Conservation (phyloP, 2,113 vertebrate genomes). For the Lepisosteus oculatus region DNA sequence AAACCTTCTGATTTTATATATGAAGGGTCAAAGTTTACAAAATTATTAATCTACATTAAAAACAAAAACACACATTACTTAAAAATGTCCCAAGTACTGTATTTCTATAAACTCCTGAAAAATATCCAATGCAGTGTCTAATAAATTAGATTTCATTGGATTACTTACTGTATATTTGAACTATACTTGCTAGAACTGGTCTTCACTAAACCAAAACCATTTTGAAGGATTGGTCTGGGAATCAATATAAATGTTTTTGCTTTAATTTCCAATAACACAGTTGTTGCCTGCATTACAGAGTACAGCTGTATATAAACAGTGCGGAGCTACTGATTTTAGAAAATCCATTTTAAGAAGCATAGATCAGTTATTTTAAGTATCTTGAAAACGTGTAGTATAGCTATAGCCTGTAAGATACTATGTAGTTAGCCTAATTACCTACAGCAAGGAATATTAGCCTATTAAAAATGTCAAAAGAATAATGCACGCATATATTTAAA, state of each 20-base stretch:
- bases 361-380: neutral
- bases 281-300: neutral
- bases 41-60: too few relatives aligned
- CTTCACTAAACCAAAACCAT: neutral
- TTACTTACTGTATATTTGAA: too few relatives aligned
- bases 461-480: conserved; percentile 8
- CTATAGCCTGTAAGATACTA: neutral
- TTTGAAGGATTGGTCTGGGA: too few relatives aligned
- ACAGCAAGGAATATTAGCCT: conserved; percentile 15
- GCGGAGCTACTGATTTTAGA: neutral
- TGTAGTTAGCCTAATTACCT: conserved; percentile 2
- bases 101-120: too few relatives aligned
- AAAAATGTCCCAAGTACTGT: too few relatives aligned
- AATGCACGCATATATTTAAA: conserved; percentile 10
- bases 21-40: too few relatives aligned
- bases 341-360: conserved; percentile 5
- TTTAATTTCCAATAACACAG: neutral
- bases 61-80: too few relatives aligned
- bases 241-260: conserved; percentile 4
- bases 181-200: too few relatives aligned
- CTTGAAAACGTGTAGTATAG: neutral
- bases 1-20: too few relatives aligned
- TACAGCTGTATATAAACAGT: neutral
- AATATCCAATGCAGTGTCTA: too few relatives aligned
- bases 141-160: too few relatives aligned